Evolutionary conservation across 2,888 invertebrate species (phyloP), one percentile per base, ranked within the genome.

Genomic region (Portevinia maculata): DNA sequence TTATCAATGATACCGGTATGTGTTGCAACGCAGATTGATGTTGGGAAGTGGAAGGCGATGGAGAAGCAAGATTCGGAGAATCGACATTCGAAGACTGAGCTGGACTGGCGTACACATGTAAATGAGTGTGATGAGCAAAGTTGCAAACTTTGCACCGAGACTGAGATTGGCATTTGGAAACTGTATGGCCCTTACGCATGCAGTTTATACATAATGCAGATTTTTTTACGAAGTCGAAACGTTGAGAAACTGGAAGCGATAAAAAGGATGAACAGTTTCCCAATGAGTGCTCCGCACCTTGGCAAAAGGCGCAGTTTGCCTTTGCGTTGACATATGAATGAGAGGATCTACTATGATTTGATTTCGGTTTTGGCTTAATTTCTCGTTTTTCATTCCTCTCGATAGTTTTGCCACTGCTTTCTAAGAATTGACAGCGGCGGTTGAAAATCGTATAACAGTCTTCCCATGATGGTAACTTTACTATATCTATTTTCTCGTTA

Each of bases 401-500:
- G 8, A 34, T n/a, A 34, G 34, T 11, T 34, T 34, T 34, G n/a
- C 34, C 3, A 34, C 34, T 34, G 11, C 34, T n/a, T 0, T 48
- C 15, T 34, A 34, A 34, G 41, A 62, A 73, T 62, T 62, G 73
- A 19, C 62, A 62, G 5, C 62, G 48, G 6, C 46, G 52, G 21
- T 13, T 62, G 0, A 62, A 17, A n/a, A 53, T 52, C 11, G 52
- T 41, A 21, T 44, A 62, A 32, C 17, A 73, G 9, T 60, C 53
- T 4, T 73, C 73, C 62, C 62, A 73, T 1, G 44, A 30, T 15
- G 73, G 62, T 11, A 62, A 34, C 8, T 44, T 44, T 44, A 15
- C 0, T 21, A 32, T 0, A 30, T 28, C 28, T 32, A 44, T 9
- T 13, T 34, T 30, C 19, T 41, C 21, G 13, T 24, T 41, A 34